Percentiles rank a stretch among this genome's conserved stretches.
Evolutionary conservation across 35 echinoderm and acorn worm genomes (phyloP).

Genomic region (Ophioderma brevispina): DNA sequence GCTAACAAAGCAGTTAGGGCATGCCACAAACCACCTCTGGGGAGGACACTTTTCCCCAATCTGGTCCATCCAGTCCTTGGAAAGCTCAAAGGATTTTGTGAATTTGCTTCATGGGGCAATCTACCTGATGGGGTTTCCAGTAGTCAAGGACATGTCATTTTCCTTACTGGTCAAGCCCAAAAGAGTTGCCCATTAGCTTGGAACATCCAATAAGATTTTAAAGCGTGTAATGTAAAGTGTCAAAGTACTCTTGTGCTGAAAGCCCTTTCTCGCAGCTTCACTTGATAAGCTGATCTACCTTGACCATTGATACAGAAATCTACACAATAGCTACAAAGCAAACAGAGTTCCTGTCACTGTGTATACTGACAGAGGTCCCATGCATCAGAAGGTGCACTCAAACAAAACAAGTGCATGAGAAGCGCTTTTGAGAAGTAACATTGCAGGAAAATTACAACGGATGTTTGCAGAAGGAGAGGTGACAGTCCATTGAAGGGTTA

Average conservation of each 20-base stretch:
- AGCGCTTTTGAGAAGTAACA: background rate
- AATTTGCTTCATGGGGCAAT: conserved; percentile 5
- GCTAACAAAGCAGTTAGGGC: conserved; percentile 25
- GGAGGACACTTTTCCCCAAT: conserved; percentile 9
- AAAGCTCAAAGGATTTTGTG: conserved; percentile 25
- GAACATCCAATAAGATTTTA: background rate
- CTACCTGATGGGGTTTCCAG: background rate
- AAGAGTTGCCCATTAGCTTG: background rate
- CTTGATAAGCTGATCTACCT: background rate
- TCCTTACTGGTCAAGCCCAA: background rate
- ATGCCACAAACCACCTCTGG: background rate
- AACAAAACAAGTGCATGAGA: background rate
- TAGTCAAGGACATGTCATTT: background rate
- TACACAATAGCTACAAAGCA: background rate
- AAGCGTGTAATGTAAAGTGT: background rate
- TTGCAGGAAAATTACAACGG: background rate
- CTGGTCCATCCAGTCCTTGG: conserved; percentile 14
- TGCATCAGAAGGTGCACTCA: background rate
- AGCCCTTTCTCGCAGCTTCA: background rate
- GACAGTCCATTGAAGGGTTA: too few species aligned
- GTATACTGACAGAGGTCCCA: background rate
- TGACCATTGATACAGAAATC: background rate
- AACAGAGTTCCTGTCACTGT: background rate
- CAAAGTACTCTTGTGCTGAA: background rate
- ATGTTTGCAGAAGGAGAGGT: background rate